phyloP scores from a whole-genome alignment of 2,113 vertebrate species.

The Gracilinanus agilis region DNA sequence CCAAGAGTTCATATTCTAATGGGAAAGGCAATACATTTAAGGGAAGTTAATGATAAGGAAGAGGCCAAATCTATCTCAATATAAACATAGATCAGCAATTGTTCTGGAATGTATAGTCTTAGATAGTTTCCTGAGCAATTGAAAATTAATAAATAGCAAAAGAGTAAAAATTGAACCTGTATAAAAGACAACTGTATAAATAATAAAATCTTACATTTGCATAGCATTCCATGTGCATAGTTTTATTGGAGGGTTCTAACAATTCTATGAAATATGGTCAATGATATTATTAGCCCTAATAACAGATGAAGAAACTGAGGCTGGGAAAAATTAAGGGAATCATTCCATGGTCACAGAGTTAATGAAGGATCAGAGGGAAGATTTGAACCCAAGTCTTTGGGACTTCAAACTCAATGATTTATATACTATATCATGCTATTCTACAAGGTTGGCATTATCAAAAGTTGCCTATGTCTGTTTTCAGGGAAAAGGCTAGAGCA shows the following conservation, averaged over 20 bases:
- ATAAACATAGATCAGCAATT: background rate
- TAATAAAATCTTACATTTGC: background rate
- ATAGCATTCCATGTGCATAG: background rate
- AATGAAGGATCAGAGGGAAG: background rate
- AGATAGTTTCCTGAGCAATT: background rate
- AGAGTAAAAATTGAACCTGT: background rate
- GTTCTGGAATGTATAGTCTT: background rate
- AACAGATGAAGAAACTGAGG: background rate
- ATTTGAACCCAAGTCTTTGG: background rate
- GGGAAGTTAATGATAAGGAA: background rate
- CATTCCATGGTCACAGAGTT: background rate
- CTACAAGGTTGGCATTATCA: background rate
- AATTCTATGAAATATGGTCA: background rate
- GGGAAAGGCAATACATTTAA: background rate
- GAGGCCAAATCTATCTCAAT: background rate
- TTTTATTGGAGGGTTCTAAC: background rate
- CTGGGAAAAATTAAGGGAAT: background rate
- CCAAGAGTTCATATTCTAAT: background rate
- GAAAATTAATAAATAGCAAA: background rate
- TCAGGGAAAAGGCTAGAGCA: background rate
- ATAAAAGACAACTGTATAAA: background rate
- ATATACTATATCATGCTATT: background rate
- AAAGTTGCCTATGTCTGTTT: constrained; percentile 14
- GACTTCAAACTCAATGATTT: background rate
- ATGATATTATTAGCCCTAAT: background rate